These are phyloP conservation scores for Acromyrmex echinatior DNA, from an alignment of 1,140 invertebrate species.

Conservation along the genomic window DNA sequence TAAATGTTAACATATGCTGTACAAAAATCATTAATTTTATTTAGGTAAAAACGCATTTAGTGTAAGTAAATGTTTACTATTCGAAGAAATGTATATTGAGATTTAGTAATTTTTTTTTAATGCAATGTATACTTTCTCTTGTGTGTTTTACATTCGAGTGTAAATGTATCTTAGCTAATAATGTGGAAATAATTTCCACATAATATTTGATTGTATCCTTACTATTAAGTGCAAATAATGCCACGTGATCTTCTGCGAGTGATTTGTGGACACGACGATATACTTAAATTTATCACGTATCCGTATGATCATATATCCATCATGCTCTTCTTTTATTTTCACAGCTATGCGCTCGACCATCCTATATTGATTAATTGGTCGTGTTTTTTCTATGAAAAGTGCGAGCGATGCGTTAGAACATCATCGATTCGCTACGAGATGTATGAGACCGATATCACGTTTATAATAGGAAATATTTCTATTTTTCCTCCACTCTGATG, in stretches of 20 bases:
- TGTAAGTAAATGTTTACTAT: too few relatives aligned
- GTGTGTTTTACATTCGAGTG: background rate
- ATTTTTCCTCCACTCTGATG: slow-evolving; percentile 25
- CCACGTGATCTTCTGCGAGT: background rate
- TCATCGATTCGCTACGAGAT: slow-evolving; percentile 42
- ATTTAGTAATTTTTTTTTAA: too few relatives aligned
- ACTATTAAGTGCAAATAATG: slow-evolving; percentile 5
- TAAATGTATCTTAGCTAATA: background rate
- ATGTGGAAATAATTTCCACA: background rate
- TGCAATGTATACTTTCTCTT: background rate
- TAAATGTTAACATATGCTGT: too few relatives aligned
- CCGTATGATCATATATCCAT: slow-evolving; percentile 3
- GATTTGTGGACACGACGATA: background rate
- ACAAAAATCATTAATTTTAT: too few relatives aligned
- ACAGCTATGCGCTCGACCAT: slow-evolving; percentile 27
- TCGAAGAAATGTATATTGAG: too few relatives aligned
- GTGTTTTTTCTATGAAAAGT: slow-evolving; percentile 75
- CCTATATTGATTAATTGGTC: slow-evolving; percentile 69
- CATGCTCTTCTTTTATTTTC: slow-evolving; percentile 28
- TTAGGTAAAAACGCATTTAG: too few relatives aligned
- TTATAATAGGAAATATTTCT: slow-evolving; percentile 47
- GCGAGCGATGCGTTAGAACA: slow-evolving; percentile 28
- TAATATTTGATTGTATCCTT: background rate
- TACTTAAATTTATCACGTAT: slow-evolving; percentile 15
- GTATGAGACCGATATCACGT: slow-evolving; percentile 3